These are phyloP conservation scores for Lonchura striata DNA, from an alignment of 2,113 vertebrate genomes.

Conservation along the genomic window DNA sequence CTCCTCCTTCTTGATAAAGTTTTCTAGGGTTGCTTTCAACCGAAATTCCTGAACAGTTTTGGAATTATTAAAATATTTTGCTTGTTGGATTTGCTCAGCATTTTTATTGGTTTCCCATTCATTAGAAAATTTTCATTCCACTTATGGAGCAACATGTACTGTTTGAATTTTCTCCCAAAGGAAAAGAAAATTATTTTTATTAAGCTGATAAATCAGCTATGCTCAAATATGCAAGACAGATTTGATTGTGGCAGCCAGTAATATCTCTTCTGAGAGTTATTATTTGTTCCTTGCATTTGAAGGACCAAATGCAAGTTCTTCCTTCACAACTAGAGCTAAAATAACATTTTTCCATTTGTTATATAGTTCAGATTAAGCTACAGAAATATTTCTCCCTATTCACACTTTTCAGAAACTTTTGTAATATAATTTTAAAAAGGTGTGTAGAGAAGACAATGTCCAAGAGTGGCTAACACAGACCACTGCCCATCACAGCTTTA, in stretches of 20 bases:
- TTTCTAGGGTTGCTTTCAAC: not conserved
- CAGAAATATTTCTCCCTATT: not conserved
- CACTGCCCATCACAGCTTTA: not conserved
- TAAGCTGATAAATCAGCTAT: not conserved
- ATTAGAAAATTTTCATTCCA: not conserved
- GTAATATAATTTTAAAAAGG: not conserved
- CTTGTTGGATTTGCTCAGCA: not conserved
- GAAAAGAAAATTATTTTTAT: not conserved
- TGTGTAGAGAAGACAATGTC: not conserved
- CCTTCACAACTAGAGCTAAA: not conserved
- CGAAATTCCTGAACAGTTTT: not conserved
- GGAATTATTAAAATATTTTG: not conserved
- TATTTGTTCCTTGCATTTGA: not conserved
- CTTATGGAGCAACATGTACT: not conserved
- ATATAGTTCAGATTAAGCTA: not conserved
- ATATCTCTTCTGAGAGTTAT: not conserved
- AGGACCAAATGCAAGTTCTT: not conserved
- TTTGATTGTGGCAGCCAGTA: not conserved
- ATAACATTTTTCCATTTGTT: not conserved
- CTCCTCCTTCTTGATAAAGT: not conserved
- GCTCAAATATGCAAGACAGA: not conserved
- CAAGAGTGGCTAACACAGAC: not conserved
- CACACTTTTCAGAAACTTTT: not conserved
- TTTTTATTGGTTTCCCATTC: not conserved
- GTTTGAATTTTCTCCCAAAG: not conserved